These are phyloP conservation scores for Diadromus collaris DNA, from an alignment of 2,888 invertebrate genomes.

Conservation along the genomic window DNA sequence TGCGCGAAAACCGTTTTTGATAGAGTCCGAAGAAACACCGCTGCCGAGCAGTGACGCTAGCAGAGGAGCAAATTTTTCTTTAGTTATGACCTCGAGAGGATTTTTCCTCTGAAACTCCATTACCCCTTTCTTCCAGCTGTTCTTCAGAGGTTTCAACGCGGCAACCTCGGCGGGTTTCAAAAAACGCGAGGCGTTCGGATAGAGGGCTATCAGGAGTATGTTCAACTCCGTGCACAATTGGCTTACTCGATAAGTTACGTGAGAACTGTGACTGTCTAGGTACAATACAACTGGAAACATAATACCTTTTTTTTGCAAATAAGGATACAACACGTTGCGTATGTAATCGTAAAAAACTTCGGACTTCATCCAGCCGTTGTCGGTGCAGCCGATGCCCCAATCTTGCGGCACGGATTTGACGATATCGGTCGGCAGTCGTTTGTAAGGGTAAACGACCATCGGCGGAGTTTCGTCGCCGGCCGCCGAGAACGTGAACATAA, in stretches of 20 bases:
- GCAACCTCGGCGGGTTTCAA: slow-evolving; percentile 69
- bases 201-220: slow-evolving; percentile 68
- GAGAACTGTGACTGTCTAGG: slow-evolving; percentile 71
- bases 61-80: slow-evolving; percentile 67
- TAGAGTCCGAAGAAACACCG: slow-evolving; percentile 41
- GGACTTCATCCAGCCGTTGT: slow-evolving; percentile 78
- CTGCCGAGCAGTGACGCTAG: slow-evolving; percentile 51
- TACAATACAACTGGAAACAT: slow-evolving; percentile 75
- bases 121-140: slow-evolving; percentile 63
- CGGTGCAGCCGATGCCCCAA: slow-evolving; percentile 76
- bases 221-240: slow-evolving; percentile 65
- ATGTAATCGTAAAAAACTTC: slow-evolving; percentile 78
- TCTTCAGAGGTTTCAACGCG: slow-evolving; percentile 65
- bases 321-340: slow-evolving; percentile 70
- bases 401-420: slow-evolving; percentile 70
- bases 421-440: slow-evolving; percentile 73
- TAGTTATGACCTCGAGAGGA: slow-evolving; percentile 62
- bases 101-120: slow-evolving; percentile 63
- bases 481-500: slow-evolving; percentile 77
- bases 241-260: slow-evolving; percentile 60
- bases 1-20: slow-evolving; percentile 64
- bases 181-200: slow-evolving; percentile 69
- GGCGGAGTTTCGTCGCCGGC: slow-evolving; percentile 72
- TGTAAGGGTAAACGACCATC: slow-evolving; percentile 76
- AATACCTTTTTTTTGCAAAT: slow-evolving; percentile 65